Evolutionary conservation across 2,888 invertebrate genomes (phyloP), one percentile per base, ranked within the genome.

Genomic region (Machimus rusticus): DNA sequence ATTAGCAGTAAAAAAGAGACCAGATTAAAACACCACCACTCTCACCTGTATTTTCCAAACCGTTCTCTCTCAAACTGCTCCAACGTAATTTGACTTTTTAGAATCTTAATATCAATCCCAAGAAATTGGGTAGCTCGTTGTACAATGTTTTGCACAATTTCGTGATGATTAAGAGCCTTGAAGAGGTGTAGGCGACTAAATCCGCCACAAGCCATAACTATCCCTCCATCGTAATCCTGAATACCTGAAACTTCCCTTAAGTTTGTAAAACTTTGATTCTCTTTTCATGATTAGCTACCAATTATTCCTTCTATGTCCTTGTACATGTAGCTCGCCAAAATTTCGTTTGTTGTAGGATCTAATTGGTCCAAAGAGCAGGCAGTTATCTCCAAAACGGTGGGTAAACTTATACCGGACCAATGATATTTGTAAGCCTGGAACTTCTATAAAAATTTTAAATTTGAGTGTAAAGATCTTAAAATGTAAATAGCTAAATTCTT

Each of bases 391-490:
- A 99, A 93, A 34, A 97, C 95, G 23, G 98, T 95, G 0, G 98
- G 98, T 74, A 98, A 94, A 89, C 97, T 95, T 51, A 96, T 97
- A 86, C 98, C 98, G 78, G 98, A 98, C 99, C 99, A 99, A 91
- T 99, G 99, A 91, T 98, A 96, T 93, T 99, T 99, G 93, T 96
- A 97, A 5, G 97, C 98, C 93, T 96, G 96, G 93, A 96, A 98
- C 91, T 95, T 95, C 97, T 97, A 93, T 16, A 39, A 51, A 51
- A 31, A 51, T 74, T 87, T 94, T 94, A 39, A 16, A 14, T 23
- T 1, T 79, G 12, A 46, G 3, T 9, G 9, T 39, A 2, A 23
- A n/a, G 14, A 19, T 12, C 12, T 43, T 16, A n/a, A 43, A 8
- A 46, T 28, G 28, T 66, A 12, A 28, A 23, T 23, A 12, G 6